Evolutionary conservation across 2,113 vertebrate genomes (phyloP), one percentile per base, ranked within the genome.

Genomic region (Cyrtonyx montezumae): DNA sequence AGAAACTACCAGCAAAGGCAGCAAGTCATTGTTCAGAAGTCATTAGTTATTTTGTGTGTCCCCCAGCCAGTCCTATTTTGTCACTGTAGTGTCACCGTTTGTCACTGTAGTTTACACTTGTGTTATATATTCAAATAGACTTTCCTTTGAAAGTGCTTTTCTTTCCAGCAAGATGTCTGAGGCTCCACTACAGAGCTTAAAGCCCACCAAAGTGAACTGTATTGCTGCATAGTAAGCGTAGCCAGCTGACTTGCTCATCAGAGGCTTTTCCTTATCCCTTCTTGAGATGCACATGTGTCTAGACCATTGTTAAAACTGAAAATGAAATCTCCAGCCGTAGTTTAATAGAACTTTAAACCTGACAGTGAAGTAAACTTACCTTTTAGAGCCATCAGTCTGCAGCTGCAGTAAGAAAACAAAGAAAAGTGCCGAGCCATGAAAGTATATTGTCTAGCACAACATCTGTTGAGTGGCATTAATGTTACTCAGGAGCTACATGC

Each of bases 271-370:
- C 67, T 83, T 92, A 89, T 28, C 75, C 68, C 49, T 55, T 7
- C 71, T 90, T 93, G 87, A 96, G 95, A 68, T 93, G 73, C 94
- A 93, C 79, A 65, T 51, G 30, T 92, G 89, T 95, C 94, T 93
- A 91, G 96, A 92, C 93, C 91, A 6, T 78, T 70, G 93, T 94
- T 81, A 76, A 84, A 91, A 87, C 91, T 12, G 68, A 92, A 90
- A 95, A 92, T 96, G 88, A 84, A 94, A 92, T 90, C 88, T 96
- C 84, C 87, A 91, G 95, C 74, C 67, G 4, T 43, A 87, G 94
- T 90, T 86, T 92, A 66, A 96, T 96, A 97, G 80, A 75, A 94
- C 89, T 96, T 96, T 76, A 93, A 90, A 90, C 78, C 95, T 96
- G 88, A 82, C 67, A 75, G 93, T 94, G 84, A 91, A 87, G 75